Evolutionary conservation across 2,113 vertebrate species (phyloP), one percentile per base, ranked within the genome.

Genomic region (Lepisosteus osseus): DNA sequence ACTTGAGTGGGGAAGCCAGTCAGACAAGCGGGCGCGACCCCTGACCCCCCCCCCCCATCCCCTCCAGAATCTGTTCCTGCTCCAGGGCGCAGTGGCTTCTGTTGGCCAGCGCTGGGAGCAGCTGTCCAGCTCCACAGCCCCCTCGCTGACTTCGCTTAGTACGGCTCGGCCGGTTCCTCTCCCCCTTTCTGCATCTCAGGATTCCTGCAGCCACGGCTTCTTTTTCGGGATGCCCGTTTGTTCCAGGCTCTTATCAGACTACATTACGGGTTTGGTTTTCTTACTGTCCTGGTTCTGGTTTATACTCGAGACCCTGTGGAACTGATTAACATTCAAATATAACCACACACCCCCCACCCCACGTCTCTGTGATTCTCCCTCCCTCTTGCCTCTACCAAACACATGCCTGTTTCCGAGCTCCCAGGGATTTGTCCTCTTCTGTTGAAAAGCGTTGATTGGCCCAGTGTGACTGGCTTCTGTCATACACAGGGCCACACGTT

Each of bases 391-490:
- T 64, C 17, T 29, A 7, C 62, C 62, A 64, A 64, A 1, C 11
- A 29, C 6, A 40, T 64, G 29, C 41, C 62, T 29, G 40, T 64
- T 2, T 64, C 62, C 62, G 3, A 1, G 62, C 17, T 64, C 29
- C 1, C 40, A 2, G 2, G 62, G 62, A 17, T 64, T 64, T 29
- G 1, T 29, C 29, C 29, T 29, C 29, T 29, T 29, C 29, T 64
- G 40, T 64, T 64, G 62, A 64, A 64, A 64, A 64, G n/a, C 29
- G 62, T 64, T 64, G 3, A 64, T 64, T 64, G 62, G 15, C 17
- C 62, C 17, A 29, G 15, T 64, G 14, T 64, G 14, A 29, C 17
- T 64, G 14, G 15, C 62, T 64, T 12, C 29, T 64, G 62, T 64
- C 17, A 7, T 64, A 64, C 59, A 61, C 3, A 3, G 13, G 6